These are phyloP conservation scores for Ivindomyrus marchei DNA, from an alignment of 2,113 vertebrate species.

Conservation along the genomic window DNA sequence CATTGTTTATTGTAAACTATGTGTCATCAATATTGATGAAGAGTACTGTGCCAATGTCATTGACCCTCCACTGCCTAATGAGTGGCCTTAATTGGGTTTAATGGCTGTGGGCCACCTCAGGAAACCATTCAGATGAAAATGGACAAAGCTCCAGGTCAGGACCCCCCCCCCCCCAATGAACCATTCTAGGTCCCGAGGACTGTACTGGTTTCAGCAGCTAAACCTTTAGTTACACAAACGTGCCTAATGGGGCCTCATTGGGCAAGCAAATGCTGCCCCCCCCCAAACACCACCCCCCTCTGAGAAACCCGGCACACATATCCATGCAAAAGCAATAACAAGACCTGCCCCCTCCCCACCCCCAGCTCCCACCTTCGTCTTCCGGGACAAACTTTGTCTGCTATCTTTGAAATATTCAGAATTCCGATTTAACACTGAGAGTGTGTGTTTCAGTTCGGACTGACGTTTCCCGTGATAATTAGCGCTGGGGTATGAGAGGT, in stretches of 20 bases:
- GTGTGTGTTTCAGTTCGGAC: background rate
- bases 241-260: background rate
- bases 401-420: background rate
- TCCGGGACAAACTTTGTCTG: background rate
- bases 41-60: constrained; percentile 30
- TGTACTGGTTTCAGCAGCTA: background rate
- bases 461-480: background rate
- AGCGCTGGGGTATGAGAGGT: background rate
- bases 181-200: background rate
- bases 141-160: constrained; percentile 18
- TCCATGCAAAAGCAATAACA: background rate
- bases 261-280: background rate
- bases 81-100: constrained; percentile 36
- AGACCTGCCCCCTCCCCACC: background rate
- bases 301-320: background rate
- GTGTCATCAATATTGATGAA: constrained; percentile 47
- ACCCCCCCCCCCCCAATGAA: background rate
- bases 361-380: background rate
- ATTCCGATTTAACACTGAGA: background rate
- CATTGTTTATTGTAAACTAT: constrained; percentile 46
- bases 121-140: constrained; percentile 25
- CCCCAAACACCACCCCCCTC: background rate
- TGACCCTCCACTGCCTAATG: constrained; percentile 39
- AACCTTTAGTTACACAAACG: background rate
- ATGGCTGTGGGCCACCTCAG: constrained; percentile 33